Base-by-base conservation (phyloP, 2,797 vertebrate genomes). In the Megalops cyprinoides region DNA sequence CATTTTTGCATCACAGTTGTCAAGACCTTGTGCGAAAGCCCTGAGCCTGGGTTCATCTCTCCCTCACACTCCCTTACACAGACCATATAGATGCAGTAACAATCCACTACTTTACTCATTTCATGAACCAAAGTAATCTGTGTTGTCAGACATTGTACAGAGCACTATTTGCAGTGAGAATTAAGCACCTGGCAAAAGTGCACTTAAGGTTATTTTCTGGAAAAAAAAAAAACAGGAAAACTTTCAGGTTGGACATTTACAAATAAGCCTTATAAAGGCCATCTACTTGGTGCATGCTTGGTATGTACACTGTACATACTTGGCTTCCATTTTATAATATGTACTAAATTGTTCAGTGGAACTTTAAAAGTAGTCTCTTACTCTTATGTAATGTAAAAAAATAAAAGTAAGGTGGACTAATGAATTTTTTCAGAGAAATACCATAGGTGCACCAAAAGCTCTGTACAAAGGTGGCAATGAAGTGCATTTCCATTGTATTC, bases 51-150 rank as follows among this genome's bases (percentile, higher is more conserved):
- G 10, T 34, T 42, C 37, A 39, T 39, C 37, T 10, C 14, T 69
- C 44, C 42, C 14, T 48, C 71, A 42, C 15, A 74, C 71, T 74
- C 23, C 65, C 18, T 15, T 42, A 69, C 46, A 74, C 44, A 48
- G 71, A 46, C 44, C 71, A 46, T 10, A 74, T 28, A 48, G 42
- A 74, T 74, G 73, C 73, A 48, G 46, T 49, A 44, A 74, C 73
- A 48, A 74, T 74, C 49, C 44, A 73, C 44, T 73, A 48, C 28
- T 9, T 51, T 18, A 74, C 44, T 39, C 28, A 51, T 49, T 48
- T 74, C 44, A 51, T 74, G 0, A 74, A 74, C 67, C 46, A 74
- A 74, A 74, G 73, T 51, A 28, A 74, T n/a, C 28, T 51, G 44
- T 74, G 73, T 74, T 74, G 44, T 48, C 28, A 51, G 25, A 74